A percentile compares a stretch with the other conserved stretches of the same genome.
Conservation (phyloP, 1,140 invertebrate species). For the Neodiprion virginianus region DNA sequence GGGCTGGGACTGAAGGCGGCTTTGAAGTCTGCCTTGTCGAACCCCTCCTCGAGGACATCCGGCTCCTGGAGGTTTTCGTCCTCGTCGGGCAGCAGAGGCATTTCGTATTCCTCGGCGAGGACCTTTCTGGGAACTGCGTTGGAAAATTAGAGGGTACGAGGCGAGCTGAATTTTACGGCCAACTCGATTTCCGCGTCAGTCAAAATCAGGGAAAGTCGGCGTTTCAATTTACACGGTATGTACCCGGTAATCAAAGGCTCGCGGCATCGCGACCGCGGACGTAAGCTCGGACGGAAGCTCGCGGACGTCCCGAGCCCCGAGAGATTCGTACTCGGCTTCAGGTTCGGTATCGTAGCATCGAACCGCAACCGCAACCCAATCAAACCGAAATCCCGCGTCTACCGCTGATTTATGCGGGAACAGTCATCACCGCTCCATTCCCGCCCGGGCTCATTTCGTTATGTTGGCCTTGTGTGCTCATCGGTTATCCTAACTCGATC, state of each 20-base stretch:
- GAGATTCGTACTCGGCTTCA: not conserved
- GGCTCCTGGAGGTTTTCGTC: conserved; percentile 1
- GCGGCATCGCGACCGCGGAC: too few species aligned
- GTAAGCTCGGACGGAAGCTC: too few species aligned
- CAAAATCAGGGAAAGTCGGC: too few species aligned
- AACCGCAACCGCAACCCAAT: not conserved
- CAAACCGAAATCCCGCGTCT: not conserved
- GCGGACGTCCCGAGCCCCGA: too few species aligned
- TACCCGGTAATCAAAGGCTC: too few species aligned
- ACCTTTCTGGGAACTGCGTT: not conserved
- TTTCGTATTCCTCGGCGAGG: conserved; percentile 9
- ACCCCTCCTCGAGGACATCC: conserved; percentile 10
- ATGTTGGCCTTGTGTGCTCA: not conserved
- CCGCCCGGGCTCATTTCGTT: not conserved
- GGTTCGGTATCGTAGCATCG: not conserved
- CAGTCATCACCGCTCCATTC: not conserved
- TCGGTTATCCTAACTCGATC: not conserved
- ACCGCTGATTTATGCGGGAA: not conserved
- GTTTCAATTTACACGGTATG: too few species aligned
- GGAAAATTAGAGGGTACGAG: not conserved
- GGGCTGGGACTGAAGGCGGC: conserved; percentile 17
- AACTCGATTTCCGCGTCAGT: too few species aligned
- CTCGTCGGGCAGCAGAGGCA: conserved; percentile 8
- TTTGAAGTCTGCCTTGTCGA: conserved; percentile 14
- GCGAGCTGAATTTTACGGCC: not conserved